Base-by-base conservation (phyloP, 92 coral and sea anemone genomes). In the Epizoanthus ramosus region DNA sequence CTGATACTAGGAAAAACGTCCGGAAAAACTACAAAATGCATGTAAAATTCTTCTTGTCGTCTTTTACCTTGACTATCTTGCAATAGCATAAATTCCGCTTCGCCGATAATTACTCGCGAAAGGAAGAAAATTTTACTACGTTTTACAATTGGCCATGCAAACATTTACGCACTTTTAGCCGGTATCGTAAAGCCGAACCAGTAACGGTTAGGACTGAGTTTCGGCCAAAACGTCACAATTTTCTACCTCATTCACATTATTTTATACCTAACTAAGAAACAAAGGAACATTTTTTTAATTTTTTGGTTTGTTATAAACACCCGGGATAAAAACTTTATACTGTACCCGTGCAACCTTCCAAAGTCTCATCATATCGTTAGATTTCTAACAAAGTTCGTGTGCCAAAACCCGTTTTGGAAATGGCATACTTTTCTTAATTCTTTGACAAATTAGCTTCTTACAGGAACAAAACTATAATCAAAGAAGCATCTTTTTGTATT, bases 341-440 rank as follows among this genome's bases (percentile, higher is more conserved):
- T 47, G 54, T 47, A 47, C 14, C 53, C 15, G 54, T 47, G 54
- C 7, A 47, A 47, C 12, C 13, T 8, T 47, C 15, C 54, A 47
- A 47, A 47, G 1, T 47, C 3, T 8, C 54, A 47, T 47, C 54
- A 47, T 10, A 47, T 47, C 8, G 0, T 8, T 47, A 10, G 54
- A 47, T 66, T 66, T 31, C 21, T 66, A n/a, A 24, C 0, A 5
- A 39, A 56, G 47, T 61, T 41, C 50, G 58, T 57, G 39, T 77
- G 80, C 33, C 3, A 39, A n/a, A 77, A 18, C 71, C 82, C 41
- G 57, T 77, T 77, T 77, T 21, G 82, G 82, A 37, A 28, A 60
- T 77, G 82, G 22, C 82, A 77, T 65, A 60, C 82, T 41, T 41
- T 41, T 43, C 7, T n/a, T 37, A 50, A 21, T 60, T 77, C 63